Base-by-base conservation (phyloP, 2,113 vertebrate genomes). In the Pica pica region DNA sequence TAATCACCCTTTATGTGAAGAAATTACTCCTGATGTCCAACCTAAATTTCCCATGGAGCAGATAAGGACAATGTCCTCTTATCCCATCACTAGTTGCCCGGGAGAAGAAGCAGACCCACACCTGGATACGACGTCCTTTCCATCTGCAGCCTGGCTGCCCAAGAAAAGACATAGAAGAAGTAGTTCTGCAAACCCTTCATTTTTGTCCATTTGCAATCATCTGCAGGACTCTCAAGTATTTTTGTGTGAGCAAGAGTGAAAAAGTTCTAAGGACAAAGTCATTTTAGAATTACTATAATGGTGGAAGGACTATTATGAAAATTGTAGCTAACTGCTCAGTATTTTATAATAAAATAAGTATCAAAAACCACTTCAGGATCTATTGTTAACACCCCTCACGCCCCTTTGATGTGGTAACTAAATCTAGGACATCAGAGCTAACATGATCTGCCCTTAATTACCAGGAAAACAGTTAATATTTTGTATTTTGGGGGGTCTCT, bases 31-130 rank as follows among this genome's bases (percentile, higher is more conserved):
- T 68, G 41, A 24, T 35, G 33, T 15, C 13, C 24, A 22, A 13
- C 12, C 6, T 5, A 64, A 60, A 41, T 30, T 11, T 53, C 20
- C 39, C 55, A 13, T 13, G 20, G n/a, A 47, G 39, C 28, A 68
- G 33, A 30, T 30, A 30, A n/a, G 37, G 28, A 6, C 37, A 9
- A 1, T 46, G 28, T 75, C 20, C 28, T 82, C 13, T 47, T 47
- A 14, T 13, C 46, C 28, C 17, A 11, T 37, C 10, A 11, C 33
- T 39, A 24, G 28, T 6, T 49, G 16, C 30, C 41, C 46, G 20
- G 19, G 31, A 52, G 60, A 46, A 67, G 37, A 35, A 22, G 5
- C 8, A 0, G 0, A 73, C 7, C 10, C 3, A 13, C 1, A 0
- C 1, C 39, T 41, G 24, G 33, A 14, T 35, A 6, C 53, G 11